Percentiles rank a stretch among this genome's conserved stretches.
Evolutionary conservation across 2,113 vertebrate species (phyloP).

Genomic region (Dicerorhinus sumatrensis): DNA sequence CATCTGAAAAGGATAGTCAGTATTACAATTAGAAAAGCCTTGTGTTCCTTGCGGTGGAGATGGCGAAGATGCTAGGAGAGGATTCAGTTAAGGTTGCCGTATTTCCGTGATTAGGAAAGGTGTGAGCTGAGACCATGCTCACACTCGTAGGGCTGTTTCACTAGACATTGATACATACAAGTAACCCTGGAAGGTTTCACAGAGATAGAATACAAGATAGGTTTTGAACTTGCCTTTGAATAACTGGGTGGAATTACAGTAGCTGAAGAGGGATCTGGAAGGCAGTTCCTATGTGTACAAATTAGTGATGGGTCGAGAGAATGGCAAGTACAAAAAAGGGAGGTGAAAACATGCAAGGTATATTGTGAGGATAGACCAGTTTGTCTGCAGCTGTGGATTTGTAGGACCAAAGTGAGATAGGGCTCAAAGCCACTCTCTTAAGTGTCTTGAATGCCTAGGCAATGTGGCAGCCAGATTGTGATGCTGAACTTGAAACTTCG

Average conservation of each 20-base stretch:
- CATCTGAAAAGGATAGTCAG: neutral
- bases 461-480: neutral
- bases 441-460: neutral
- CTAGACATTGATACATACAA: neutral
- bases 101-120: neutral
- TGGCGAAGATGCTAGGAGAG: neutral
- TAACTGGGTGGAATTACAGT: neutral
- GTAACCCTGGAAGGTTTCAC: neutral
- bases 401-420: neutral
- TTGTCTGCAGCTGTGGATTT: neutral
- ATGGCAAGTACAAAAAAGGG: neutral
- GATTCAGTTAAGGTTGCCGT: neutral
- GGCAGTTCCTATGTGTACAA: neutral
- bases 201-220: neutral
- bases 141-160: neutral
- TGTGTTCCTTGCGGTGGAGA: neutral
- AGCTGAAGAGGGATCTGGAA: neutral
- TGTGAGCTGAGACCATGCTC: neutral
- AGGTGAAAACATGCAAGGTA: neutral
- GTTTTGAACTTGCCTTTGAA: conserved; percentile 27
- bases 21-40: neutral
- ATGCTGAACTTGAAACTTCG: neutral
- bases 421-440: neutral
- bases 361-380: neutral
- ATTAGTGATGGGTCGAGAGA: neutral